Evolutionary conservation across 2,888 invertebrate genomes (phyloP).

Genomic region (Mactromeris polynyma): DNA sequence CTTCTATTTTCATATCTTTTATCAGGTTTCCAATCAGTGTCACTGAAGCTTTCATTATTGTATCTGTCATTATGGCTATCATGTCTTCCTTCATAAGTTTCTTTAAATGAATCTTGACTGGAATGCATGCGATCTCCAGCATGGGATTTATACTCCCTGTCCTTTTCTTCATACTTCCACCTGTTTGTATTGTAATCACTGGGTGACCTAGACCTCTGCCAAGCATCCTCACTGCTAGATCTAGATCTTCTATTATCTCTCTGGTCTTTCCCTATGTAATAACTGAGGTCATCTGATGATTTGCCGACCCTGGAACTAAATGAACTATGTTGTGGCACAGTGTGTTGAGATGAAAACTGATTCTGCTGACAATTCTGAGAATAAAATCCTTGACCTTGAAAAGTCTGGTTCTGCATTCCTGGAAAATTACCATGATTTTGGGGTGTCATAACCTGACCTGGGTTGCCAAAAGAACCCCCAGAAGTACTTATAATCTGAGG

Average conservation of each 20-base stretch:
- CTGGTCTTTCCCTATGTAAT: conserved; percentile 34
- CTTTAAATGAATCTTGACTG: not conserved
- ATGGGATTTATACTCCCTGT: not conserved
- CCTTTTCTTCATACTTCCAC: not conserved
- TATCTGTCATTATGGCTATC: not conserved
- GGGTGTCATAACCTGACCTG: not conserved
- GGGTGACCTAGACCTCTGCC: not conserved
- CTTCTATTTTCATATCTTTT: conserved; percentile 1
- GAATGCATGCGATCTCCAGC: not conserved
- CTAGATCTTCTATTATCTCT: not conserved
- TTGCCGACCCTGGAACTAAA: not conserved
- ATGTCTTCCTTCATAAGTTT: not conserved
- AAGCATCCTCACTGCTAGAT: not conserved
- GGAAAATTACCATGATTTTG: conserved; percentile 8
- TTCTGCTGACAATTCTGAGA: not conserved
- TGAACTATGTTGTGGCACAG: not conserved
- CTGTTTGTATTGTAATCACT: not conserved
- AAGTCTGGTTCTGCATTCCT: not conserved
- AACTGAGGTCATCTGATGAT: conserved; percentile 27
- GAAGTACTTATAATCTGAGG: conserved; percentile 33
- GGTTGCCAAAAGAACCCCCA: not conserved
- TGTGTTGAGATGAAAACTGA: not conserved
- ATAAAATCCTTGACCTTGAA: not conserved
- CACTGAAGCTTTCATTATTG: not conserved
- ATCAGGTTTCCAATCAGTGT: not conserved